Percentiles rank a stretch among this genome's conserved stretches.
phyloP scores from a whole-genome alignment of 2,113 vertebrate genomes.

The Pterocles burchelli region DNA sequence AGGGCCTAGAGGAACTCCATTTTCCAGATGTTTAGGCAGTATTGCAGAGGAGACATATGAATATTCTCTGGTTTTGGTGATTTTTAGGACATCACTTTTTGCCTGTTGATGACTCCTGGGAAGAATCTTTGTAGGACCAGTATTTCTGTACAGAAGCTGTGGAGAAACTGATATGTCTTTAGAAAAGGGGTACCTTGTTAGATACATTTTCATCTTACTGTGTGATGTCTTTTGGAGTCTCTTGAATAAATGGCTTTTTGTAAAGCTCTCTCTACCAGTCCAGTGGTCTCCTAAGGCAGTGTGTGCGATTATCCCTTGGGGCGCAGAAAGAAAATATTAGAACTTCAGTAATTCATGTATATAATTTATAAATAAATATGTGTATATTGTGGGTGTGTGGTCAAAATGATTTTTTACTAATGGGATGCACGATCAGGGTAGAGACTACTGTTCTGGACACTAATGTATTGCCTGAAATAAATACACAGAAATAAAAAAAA shows the following conservation, averaged over 20 bases:
- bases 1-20: neutral
- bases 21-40: neutral
- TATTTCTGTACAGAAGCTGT: neutral
- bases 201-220: neutral
- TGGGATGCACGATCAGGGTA: neutral
- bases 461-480: neutral
- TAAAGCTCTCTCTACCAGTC: neutral
- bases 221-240: neutral
- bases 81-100: neutral
- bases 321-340: neutral
- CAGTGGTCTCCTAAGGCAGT: neutral
- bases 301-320: neutral
- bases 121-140: neutral
- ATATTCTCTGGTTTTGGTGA: neutral
- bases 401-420: neutral
- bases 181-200: neutral
- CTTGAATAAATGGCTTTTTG: neutral
- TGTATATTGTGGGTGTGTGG: accelerated
- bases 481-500: neutral
- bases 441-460: neutral
- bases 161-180: neutral
- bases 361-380: neutral
- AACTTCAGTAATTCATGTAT: neutral
- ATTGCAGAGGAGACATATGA: neutral
- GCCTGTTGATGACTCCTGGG: neutral